Base-by-base conservation (phyloP, 2,888 invertebrate species). In the Enchytraeus crypticus region DNA sequence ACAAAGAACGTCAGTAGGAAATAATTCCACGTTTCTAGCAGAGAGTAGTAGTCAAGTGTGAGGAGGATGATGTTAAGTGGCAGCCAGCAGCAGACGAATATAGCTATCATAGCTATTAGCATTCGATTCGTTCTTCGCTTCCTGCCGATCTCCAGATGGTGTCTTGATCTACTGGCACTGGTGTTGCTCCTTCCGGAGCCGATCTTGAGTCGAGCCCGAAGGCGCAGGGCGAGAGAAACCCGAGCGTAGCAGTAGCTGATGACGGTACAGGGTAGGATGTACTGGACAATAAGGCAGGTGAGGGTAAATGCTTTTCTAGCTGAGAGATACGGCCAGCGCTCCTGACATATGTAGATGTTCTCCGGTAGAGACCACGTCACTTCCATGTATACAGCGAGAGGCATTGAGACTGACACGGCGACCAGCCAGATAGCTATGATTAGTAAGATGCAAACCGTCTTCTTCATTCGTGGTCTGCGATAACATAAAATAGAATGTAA, bases 71-170 rank as follows among this genome's bases (percentile, higher is more conserved):
- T 81, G 77, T 97, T 97, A 62, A 97, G 69, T 4, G 79, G 79
- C 66, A 80, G 82, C 69, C 97, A 98, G 34, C 93, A 96, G n/a
- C 91, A 82, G 0, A 92, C 90, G 76, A 98, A 98, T 58, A 97
- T 91, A 14, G 88, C 86, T 11, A 84, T 97, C 97, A 98, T 98
- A 1, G 92, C 89, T 63, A 97, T 92, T 63, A 98, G 82, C 97
- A 97, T 98, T 68, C 91, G 86, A 79, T 97, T 95, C 5, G 97
- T 98, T 96, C 2, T 92, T 88, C 64, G 96, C 91, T 64, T 97
- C 81, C 97, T 96, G 96, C 69, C 91, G 85, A 79, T 96, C 93
- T 11, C 96, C 21, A 87, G 84, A 75, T 92, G 92, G 47, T 87
- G 84, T 74, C 92, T 92, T 75, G 92, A 92, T 71, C 90, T 87